A percentile compares a stretch with the other conserved stretches of the same genome.
These are phyloP conservation scores for Cactoblastis cactorum DNA, from an alignment of 2,888 invertebrate genomes.

Conservation along the genomic window DNA sequence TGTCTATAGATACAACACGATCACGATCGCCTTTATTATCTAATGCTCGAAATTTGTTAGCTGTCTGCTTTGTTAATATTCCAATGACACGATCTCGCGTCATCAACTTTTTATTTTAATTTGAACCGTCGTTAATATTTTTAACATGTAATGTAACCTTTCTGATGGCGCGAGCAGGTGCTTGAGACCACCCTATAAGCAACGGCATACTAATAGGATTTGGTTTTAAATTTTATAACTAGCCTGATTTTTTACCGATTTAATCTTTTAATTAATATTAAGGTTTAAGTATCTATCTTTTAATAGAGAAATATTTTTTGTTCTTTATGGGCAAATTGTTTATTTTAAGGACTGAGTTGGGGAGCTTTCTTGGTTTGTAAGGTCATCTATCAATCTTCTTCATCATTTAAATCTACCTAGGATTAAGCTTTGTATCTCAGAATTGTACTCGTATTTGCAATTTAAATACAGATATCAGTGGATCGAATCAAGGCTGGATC, in stretches of 20 bases:
- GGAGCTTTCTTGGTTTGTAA: too few relatives aligned
- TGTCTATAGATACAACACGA: slow-evolving; percentile 18
- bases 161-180: slow-evolving; percentile 10
- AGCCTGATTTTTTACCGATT: background rate
- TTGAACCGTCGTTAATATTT: slow-evolving; percentile 12
- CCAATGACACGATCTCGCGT: slow-evolving; percentile 17
- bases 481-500: slow-evolving; percentile 1
- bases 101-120: slow-evolving; percentile 8
- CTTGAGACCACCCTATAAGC: slow-evolving; percentile 10
- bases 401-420: background rate
- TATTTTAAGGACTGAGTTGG: too few relatives aligned
- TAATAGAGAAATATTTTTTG: background rate
- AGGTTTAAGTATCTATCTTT: background rate
- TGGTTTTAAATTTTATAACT: slow-evolving; percentile 8
- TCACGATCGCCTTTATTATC: slow-evolving; percentile 24
- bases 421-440: background rate
- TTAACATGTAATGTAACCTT: slow-evolving; percentile 8
- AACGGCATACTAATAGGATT: slow-evolving; percentile 5
- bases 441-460: background rate
- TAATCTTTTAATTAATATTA: background rate
- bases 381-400: too few relatives aligned
- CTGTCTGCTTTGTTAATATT: slow-evolving; percentile 16
- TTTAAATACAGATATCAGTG: slow-evolving; percentile 10
- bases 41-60: slow-evolving; percentile 16
- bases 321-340: background rate